Evolutionary conservation across 2,113 vertebrate species (phyloP).

Genomic region (Canis aureus): DNA sequence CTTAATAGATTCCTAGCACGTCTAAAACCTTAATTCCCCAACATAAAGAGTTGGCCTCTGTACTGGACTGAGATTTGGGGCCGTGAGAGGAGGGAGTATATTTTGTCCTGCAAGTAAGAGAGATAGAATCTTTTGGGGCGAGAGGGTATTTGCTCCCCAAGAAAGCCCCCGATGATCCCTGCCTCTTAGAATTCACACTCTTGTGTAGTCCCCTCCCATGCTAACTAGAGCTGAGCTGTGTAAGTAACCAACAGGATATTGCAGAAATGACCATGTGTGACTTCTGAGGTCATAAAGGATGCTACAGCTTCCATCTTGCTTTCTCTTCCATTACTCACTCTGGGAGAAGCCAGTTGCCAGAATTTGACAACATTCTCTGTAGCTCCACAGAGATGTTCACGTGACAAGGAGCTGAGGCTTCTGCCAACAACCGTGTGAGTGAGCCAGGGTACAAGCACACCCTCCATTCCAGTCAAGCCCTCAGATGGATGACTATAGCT

Average conservation of each 20-base stretch:
- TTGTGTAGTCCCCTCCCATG: not conserved
- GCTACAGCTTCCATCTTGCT: not conserved
- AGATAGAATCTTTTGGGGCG: not conserved
- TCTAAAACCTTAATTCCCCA: constrained; percentile 3
- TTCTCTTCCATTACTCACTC: not conserved
- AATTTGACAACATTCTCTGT: not conserved
- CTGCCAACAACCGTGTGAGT: not conserved
- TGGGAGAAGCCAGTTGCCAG: not conserved
- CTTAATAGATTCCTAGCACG: not conserved
- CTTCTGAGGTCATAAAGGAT: not conserved
- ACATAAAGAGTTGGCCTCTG: not conserved
- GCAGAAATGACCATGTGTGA: not conserved
- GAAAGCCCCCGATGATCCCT: not conserved
- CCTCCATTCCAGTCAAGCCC: not conserved
- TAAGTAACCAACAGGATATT: not conserved
- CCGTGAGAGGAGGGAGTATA: not conserved
- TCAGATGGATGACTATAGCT: not conserved
- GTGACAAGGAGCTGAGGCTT: not conserved
- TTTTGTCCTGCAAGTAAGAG: not conserved
- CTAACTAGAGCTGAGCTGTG: not conserved
- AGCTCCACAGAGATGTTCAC: not conserved
- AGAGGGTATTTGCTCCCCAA: not conserved
- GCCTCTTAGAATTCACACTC: not conserved
- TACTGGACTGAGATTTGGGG: not conserved
- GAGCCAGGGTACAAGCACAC: not conserved